phyloP scores from a whole-genome alignment of 2,888 invertebrate species.

The Oegoconia quadripuncta region DNA sequence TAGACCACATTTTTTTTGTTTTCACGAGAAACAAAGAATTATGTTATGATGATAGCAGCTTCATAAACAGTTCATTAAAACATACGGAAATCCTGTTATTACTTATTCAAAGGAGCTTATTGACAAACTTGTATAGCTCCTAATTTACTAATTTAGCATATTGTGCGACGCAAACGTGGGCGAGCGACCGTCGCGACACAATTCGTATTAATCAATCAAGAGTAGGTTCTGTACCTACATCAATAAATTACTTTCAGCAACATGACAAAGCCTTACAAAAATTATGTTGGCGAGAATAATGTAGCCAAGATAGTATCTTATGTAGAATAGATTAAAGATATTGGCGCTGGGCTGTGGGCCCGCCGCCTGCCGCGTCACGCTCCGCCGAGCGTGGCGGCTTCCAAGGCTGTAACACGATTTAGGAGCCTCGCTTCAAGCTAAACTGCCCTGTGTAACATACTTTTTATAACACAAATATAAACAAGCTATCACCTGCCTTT shows the following conservation, averaged over 20 bases:
- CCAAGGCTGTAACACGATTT: constrained; percentile 70
- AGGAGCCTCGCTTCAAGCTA: constrained; percentile 43
- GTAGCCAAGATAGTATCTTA: constrained; percentile 29
- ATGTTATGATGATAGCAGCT: too few species aligned
- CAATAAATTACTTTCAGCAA: constrained; percentile 2
- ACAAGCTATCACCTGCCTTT: too few species aligned
- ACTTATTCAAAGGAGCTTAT: too few species aligned
- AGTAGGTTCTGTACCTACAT: too few species aligned
- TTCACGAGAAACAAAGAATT: too few species aligned
- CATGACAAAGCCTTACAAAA: constrained; percentile 4
- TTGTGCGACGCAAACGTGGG: neutral
- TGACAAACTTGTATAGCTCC: too few species aligned
- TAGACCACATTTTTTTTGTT: too few species aligned
- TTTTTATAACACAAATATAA: constrained; percentile 32
- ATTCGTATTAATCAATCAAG: constrained; percentile 5
- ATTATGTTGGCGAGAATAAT: constrained; percentile 21
- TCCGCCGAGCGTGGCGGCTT: constrained; percentile 61
- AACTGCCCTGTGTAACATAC: constrained; percentile 45
- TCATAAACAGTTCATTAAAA: too few species aligned
- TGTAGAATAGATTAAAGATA: constrained; percentile 58
- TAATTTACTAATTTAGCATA: neutral
- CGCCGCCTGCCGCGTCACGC: constrained; percentile 59
- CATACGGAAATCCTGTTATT: too few species aligned
- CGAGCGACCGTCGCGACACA: neutral
- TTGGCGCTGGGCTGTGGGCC: constrained; percentile 45